These are phyloP conservation scores for Chrysomallon squamiferum DNA, from an alignment of 1,140 invertebrate genomes.

Conservation along the genomic window DNA sequence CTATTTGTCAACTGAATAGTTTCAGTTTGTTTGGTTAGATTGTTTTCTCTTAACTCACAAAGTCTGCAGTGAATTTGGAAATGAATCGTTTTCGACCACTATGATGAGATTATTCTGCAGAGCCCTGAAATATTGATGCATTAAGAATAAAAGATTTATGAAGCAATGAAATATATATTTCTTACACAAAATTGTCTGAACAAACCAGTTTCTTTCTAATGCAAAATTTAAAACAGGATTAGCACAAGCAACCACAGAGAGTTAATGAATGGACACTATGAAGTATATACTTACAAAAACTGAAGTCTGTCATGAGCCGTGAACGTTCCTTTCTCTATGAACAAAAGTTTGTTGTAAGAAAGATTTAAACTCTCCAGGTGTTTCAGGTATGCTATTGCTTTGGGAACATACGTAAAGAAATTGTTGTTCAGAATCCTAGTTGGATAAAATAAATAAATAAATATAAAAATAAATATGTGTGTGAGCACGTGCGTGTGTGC, in stretches of 20 bases:
- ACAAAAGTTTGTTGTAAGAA: conserved; percentile 14
- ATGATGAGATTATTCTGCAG: conserved; percentile 12
- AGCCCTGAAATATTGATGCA: conserved; percentile 9
- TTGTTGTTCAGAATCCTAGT: conserved; percentile 1
- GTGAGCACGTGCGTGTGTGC: no score
- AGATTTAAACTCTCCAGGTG: conserved; percentile 11
- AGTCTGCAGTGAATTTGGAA: neutral
- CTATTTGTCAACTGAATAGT: neutral
- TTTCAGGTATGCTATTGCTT: conserved; percentile 9
- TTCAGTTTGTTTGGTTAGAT: neutral
- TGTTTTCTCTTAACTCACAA: conserved; percentile 12
- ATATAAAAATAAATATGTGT: no score
- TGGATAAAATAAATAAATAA: no score
- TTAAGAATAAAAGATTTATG: neutral
- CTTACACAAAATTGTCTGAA: neutral
- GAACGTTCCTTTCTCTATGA: conserved; percentile 14
- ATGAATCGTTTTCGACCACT: conserved; percentile 14
- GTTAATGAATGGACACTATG: no score
- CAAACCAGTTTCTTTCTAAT: neutral
- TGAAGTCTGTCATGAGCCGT: neutral
- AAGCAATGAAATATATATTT: neutral
- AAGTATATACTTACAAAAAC: neutral
- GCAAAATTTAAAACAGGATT: neutral
- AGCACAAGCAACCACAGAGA: neutral
- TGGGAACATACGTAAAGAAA: conserved; percentile 18